phyloP scores from a whole-genome alignment of 2,797 vertebrate species.

The Gadopsis bispinosus region DNA sequence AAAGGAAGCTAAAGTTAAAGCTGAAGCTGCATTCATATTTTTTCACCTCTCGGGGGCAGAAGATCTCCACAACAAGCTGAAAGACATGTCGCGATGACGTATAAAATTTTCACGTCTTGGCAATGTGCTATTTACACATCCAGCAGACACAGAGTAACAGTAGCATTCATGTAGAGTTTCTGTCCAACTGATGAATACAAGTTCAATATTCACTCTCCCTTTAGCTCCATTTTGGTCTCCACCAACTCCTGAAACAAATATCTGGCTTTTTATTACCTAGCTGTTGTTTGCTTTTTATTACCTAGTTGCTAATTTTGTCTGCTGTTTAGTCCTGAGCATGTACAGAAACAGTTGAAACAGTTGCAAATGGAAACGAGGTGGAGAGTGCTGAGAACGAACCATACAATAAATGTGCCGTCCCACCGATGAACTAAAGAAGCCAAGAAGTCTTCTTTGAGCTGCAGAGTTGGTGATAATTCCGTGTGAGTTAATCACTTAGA shows the following conservation, averaged over 20 bases:
- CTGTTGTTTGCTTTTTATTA: not conserved
- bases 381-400: not conserved
- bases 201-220: not conserved
- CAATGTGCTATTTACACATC: not conserved
- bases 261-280: not conserved
- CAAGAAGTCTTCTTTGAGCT: not conserved
- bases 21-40: not conserved
- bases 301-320: not conserved
- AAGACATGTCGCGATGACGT: too few relatives aligned
- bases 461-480: not conserved
- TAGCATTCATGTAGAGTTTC: not conserved
- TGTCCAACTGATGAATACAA: not conserved
- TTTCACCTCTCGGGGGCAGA: not conserved
- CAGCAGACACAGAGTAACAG: not conserved
- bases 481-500: not conserved
- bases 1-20: not conserved
- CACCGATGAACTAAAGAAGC: slow-evolving; percentile 1
- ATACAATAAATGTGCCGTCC: not conserved
- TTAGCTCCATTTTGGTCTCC: slow-evolving; percentile 8
- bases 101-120: not conserved
- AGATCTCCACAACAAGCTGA: not conserved
- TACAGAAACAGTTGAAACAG: not conserved
- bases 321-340: not conserved
- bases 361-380: not conserved
- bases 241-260: not conserved